Percentiles rank a stretch among this genome's conserved stretches.
phyloP scores from a whole-genome alignment of 2,113 vertebrate genomes.

The Parotia lawesii region DNA sequence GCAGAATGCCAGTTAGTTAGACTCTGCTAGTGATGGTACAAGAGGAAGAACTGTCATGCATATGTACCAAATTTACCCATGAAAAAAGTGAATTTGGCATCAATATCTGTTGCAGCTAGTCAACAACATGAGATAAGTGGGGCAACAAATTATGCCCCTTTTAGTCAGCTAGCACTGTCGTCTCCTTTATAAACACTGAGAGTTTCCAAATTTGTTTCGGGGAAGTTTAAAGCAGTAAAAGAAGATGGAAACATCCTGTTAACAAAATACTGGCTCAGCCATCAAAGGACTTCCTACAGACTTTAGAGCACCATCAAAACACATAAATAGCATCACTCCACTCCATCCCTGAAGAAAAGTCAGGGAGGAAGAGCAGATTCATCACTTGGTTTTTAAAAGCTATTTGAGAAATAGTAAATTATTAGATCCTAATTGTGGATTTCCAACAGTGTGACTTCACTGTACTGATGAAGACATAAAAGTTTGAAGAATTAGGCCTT shows the following conservation, averaged over 20 bases:
- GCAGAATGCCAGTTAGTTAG: background rate
- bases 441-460: background rate
- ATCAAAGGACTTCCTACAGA: background rate
- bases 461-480: background rate
- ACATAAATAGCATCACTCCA: background rate
- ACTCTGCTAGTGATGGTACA: background rate
- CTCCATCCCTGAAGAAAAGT: background rate
- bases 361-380: background rate
- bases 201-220: constrained; percentile 14
- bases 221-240: background rate
- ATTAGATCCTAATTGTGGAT: background rate
- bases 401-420: background rate
- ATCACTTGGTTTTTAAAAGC: background rate
- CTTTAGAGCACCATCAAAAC: background rate
- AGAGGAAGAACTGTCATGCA: constrained; percentile 5
- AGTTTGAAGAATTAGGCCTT: background rate
- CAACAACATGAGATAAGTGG: constrained; percentile 13
- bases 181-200: background rate
- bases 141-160: constrained; percentile 17
- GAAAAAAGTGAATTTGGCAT: constrained; percentile 32
- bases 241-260: background rate
- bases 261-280: background rate
- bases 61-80: background rate
- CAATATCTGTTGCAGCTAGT: constrained; percentile 1
- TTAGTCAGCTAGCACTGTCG: constrained; percentile 14